phyloP scores from a whole-genome alignment of 2,113 vertebrate species.

The Gobio gobio region DNA sequence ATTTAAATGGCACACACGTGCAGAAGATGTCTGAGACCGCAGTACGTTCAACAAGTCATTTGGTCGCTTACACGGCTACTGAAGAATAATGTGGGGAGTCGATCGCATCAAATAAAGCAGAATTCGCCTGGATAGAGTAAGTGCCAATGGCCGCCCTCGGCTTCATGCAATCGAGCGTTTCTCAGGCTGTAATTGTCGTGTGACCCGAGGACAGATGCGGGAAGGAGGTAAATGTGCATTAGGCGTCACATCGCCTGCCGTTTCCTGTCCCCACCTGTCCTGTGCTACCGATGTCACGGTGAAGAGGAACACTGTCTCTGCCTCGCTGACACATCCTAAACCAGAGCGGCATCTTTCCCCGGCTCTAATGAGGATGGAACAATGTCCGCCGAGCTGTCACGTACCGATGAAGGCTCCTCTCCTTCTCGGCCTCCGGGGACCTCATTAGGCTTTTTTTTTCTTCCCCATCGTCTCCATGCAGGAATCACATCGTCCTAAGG shows the following conservation, averaged over 20 bases:
- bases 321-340: slow-evolving; percentile 54
- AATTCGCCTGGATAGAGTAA: too few relatives aligned
- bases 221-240: slow-evolving; percentile 23
- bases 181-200: background rate
- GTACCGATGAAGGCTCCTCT: slow-evolving; percentile 52
- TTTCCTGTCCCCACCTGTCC: slow-evolving; percentile 48
- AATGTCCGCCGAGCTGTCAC: slow-evolving; percentile 59
- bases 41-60: background rate
- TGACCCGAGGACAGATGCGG: slow-evolving; percentile 7
- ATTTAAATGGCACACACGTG: too few relatives aligned
- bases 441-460: slow-evolving; percentile 63
- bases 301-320: slow-evolving; percentile 49
- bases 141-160: too few relatives aligned
- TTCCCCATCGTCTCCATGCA: slow-evolving; percentile 47
- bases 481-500: slow-evolving; percentile 61
- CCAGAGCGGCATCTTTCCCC: slow-evolving; percentile 42
- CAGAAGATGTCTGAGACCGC: background rate
- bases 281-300: slow-evolving; percentile 45
- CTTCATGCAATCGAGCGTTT: background rate
- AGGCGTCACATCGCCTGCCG: slow-evolving; percentile 28
- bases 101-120: background rate
- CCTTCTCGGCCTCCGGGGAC: slow-evolving; percentile 57
- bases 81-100: background rate
- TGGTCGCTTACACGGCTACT: background rate
- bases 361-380: slow-evolving; percentile 67